Conservation (phyloP, 2,888 invertebrate species). For the Pinctada fucata region DNA sequence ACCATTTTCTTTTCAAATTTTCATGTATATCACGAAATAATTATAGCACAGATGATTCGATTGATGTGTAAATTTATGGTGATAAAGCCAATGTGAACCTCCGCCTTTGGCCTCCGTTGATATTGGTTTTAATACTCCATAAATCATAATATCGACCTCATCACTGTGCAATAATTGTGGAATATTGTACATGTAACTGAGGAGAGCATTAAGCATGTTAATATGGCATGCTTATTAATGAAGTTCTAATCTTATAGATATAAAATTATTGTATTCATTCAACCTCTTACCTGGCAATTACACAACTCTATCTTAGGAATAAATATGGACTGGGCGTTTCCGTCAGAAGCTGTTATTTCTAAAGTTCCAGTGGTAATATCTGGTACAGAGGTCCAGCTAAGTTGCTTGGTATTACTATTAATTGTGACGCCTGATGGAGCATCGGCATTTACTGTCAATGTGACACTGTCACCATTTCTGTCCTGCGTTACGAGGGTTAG, state of each 20-base stretch:
- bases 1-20: too few relatives aligned
- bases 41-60: too few relatives aligned
- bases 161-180: too few relatives aligned
- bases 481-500: conserved; percentile 47
- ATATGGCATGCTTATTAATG: background rate
- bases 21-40: too few relatives aligned
- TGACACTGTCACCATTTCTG: conserved; percentile 51
- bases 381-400: conserved; percentile 48
- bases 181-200: too few relatives aligned
- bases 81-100: too few relatives aligned
- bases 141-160: too few relatives aligned
- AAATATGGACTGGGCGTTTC: conserved; percentile 44
- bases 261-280: background rate
- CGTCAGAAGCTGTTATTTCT: conserved; percentile 51
- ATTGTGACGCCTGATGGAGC: conserved; percentile 47
- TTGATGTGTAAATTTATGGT: too few relatives aligned
- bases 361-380: conserved; percentile 36
- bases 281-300: conserved; percentile 43
- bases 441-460: conserved; percentile 36
- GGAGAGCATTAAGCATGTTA: too few relatives aligned
- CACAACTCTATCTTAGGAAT: conserved; percentile 53
- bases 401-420: conserved; percentile 30
- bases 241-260: background rate
- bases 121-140: too few relatives aligned
- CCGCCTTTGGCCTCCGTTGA: too few relatives aligned